phyloP scores from a whole-genome alignment of 2,113 vertebrate genomes.

The Rhabdornis inornatus region DNA sequence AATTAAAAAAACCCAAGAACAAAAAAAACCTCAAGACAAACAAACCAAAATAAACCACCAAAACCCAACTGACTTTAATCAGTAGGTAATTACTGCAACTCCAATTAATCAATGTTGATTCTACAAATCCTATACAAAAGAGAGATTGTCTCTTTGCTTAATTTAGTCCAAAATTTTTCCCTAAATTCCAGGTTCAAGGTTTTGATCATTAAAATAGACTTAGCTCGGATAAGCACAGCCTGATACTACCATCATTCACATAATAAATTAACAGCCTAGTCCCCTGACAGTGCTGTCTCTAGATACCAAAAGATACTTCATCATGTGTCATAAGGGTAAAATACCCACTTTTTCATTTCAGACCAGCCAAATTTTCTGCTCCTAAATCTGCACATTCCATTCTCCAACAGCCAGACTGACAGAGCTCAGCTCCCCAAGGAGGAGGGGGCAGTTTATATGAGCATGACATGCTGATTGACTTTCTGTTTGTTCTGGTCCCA shows the following conservation, averaged over 20 bases:
- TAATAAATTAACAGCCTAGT: conserved; percentile 11
- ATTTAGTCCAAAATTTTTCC: not conserved
- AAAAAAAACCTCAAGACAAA: not conserved
- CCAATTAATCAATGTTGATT: not conserved
- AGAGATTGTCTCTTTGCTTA: not conserved
- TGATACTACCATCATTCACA: not conserved
- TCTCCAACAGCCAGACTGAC: not conserved
- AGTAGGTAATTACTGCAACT: not conserved
- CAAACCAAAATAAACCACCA: not conserved
- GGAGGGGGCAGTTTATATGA: not conserved
- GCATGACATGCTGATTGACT: not conserved
- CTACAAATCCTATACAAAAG: not conserved
- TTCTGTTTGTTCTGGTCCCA: not conserved
- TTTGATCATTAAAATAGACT: conserved; percentile 32
- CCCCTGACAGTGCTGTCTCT: conserved; percentile 8
- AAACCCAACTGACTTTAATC: not conserved
- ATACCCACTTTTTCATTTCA: not conserved
- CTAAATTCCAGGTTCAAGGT: not conserved
- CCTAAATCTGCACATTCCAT: not conserved
- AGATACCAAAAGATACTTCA: conserved; percentile 38
- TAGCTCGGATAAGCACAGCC: not conserved
- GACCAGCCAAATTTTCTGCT: not conserved
- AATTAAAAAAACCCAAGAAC: no score
- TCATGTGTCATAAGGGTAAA: conserved; percentile 19
- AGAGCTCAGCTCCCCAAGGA: not conserved